A percentile compares a stretch with the other conserved stretches of the same genome.
Evolutionary conservation across 2,888 invertebrate species (phyloP).

Genomic region (Scelioninae gen. 1): DNA sequence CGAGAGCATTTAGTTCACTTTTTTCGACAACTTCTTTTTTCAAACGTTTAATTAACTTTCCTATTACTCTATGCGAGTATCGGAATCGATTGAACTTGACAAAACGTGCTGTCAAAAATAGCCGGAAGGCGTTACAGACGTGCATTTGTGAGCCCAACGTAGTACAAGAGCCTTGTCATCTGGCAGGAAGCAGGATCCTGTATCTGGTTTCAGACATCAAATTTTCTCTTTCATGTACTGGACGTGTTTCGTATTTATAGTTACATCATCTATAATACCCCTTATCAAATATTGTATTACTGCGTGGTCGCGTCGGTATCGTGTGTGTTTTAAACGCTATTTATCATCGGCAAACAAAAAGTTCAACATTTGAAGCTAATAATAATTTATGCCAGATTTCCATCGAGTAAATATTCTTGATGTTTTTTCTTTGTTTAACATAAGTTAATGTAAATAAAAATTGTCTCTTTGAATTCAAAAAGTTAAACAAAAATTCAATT

Average conservation of each 20-base stretch:
- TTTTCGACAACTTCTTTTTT: conserved; percentile 7
- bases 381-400: too few relatives aligned
- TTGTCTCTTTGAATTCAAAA: too few relatives aligned
- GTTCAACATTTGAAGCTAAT: conserved; percentile 12
- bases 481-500: too few relatives aligned
- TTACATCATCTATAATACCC: conserved; percentile 30
- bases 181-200: conserved; percentile 58
- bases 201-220: conserved; percentile 39
- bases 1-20: background rate
- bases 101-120: conserved; percentile 35
- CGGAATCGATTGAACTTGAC: conserved; percentile 25
- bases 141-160: conserved; percentile 31
- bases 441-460: too few relatives aligned
- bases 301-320: too few relatives aligned
- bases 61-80: conserved; percentile 7
- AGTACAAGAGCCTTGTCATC: conserved; percentile 50
- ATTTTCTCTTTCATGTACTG: conserved; percentile 44
- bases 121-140: conserved; percentile 35
- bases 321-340: too few relatives aligned
- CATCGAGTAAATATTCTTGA: too few relatives aligned
- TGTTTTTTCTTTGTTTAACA: too few relatives aligned
- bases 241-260: conserved; percentile 36
- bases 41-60: conserved; percentile 12
- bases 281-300: conserved; percentile 48
- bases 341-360: conserved; percentile 14